Conservation (phyloP, 2,888 invertebrate species). For the Scaptomyza tumidula region DNA sequence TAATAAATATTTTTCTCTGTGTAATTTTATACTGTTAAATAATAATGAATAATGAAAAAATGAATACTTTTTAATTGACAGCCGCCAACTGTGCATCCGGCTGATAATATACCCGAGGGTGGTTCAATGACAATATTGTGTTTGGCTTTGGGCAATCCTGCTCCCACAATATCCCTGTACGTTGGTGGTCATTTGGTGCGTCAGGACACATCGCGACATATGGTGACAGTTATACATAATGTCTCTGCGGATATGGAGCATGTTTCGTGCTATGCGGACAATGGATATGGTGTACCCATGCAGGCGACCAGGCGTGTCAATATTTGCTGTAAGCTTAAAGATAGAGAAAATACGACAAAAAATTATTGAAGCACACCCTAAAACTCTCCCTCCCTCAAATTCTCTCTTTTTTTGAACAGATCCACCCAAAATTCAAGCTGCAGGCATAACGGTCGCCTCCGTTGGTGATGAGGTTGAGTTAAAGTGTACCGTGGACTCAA, state of each 20-base stretch:
- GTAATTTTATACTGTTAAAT: neutral
- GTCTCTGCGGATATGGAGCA: slow-evolving; percentile 93
- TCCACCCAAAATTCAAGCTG: slow-evolving; percentile 90
- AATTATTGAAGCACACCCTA: neutral
- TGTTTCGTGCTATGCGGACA: slow-evolving; percentile 94
- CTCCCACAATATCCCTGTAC: slow-evolving; percentile 93
- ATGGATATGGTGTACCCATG: slow-evolving; percentile 94
- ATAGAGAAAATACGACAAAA: neutral
- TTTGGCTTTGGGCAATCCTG: slow-evolving; percentile 93
- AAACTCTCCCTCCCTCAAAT: neutral
- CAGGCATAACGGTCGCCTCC: slow-evolving; percentile 91
- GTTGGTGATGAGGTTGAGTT: slow-evolving; percentile 91
- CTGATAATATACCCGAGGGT: slow-evolving; percentile 92
- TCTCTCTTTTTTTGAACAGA: slow-evolving; percentile 85
- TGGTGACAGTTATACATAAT: slow-evolving; percentile 94
- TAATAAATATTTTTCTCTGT: too few relatives aligned
- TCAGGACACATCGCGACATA: slow-evolving; percentile 92
- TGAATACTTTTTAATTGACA: slow-evolving; percentile 77
- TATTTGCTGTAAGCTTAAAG: slow-evolving; percentile 90
- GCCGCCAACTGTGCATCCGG: slow-evolving; percentile 93
- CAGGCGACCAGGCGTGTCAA: slow-evolving; percentile 92
- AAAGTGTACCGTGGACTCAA: slow-evolving; percentile 91
- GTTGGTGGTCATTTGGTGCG: slow-evolving; percentile 90
- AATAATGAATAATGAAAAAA: neutral
- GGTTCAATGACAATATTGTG: slow-evolving; percentile 94